Evolutionary conservation across 2,888 invertebrate species (phyloP).

Genomic region (Polylopha cassiicola): DNA sequence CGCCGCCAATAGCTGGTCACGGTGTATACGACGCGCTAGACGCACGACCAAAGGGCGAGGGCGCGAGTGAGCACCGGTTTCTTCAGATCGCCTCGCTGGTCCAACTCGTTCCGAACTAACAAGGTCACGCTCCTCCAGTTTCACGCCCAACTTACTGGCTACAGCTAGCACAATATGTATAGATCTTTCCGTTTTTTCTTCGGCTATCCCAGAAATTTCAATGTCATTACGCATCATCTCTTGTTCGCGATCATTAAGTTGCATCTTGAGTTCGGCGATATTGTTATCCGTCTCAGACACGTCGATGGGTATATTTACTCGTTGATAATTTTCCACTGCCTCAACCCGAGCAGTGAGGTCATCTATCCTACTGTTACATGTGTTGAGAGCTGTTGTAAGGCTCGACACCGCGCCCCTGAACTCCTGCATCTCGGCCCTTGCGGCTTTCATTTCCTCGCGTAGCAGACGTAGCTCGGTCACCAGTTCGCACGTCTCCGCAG

Average conservation of each 20-base stretch:
- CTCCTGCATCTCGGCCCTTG: no score
- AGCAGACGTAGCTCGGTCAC: no score
- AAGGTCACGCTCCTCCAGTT: background rate
- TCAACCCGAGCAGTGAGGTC: no score
- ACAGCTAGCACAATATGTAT: background rate
- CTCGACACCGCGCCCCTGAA: no score
- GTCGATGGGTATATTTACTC: no score
- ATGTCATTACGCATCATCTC: background rate
- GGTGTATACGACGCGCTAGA: slow-evolving; percentile 6
- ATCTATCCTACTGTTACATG: no score
- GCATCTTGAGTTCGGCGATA: background rate
- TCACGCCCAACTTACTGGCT: background rate
- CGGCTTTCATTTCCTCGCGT: no score
- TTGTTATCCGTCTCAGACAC: background rate
- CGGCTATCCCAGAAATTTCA: background rate
- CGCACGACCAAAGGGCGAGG: slow-evolving; percentile 7
- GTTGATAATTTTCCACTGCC: no score
- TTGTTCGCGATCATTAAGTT: background rate
- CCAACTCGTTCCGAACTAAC: background rate
- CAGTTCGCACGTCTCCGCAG: no score
- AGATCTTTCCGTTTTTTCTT: background rate
- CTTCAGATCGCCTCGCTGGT: no score
- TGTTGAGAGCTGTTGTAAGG: no score
- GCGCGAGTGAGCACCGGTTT: no score
- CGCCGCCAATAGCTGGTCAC: slow-evolving; percentile 4